Evolutionary conservation across 2,797 vertebrate genomes (phyloP).

Genomic region (Carduelis carduelis): DNA sequence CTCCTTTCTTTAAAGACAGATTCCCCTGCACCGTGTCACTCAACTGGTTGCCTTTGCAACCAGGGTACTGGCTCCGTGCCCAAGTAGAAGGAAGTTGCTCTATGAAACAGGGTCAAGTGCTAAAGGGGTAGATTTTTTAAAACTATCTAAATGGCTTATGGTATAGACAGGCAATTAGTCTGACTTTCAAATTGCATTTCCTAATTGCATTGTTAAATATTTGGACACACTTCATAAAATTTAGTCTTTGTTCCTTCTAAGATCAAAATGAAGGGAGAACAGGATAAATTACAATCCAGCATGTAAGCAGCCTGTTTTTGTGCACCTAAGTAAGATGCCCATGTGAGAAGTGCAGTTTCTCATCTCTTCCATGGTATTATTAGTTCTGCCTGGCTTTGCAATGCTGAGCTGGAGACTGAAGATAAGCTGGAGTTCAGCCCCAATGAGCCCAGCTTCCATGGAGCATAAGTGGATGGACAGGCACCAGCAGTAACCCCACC

Average conservation of each 20-base stretch:
- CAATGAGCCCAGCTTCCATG: background rate
- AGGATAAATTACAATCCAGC: background rate
- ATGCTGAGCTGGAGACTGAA: background rate
- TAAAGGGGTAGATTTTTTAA: background rate
- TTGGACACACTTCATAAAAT: background rate
- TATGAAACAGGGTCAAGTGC: background rate
- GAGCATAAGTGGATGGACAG: accelerated
- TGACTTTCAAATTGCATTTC: background rate
- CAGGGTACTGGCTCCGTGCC: background rate
- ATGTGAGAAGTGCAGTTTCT: background rate
- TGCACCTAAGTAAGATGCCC: background rate
- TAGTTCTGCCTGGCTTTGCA: background rate
- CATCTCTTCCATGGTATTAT: background rate
- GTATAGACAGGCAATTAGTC: background rate
- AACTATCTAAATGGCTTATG: background rate
- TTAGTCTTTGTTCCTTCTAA: background rate
- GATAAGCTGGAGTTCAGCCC: background rate
- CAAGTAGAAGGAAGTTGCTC: background rate
- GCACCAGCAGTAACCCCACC: background rate
- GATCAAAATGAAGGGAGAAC: background rate
- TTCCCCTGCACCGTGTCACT: background rate
- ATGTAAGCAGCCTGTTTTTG: background rate
- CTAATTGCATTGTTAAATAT: background rate
- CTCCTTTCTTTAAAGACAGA: background rate
- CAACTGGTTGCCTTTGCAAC: background rate